Percentiles rank a stretch among this genome's conserved stretches.
phyloP scores from a whole-genome alignment of 2,113 vertebrate genomes.

The Ramphastos sulfuratus region DNA sequence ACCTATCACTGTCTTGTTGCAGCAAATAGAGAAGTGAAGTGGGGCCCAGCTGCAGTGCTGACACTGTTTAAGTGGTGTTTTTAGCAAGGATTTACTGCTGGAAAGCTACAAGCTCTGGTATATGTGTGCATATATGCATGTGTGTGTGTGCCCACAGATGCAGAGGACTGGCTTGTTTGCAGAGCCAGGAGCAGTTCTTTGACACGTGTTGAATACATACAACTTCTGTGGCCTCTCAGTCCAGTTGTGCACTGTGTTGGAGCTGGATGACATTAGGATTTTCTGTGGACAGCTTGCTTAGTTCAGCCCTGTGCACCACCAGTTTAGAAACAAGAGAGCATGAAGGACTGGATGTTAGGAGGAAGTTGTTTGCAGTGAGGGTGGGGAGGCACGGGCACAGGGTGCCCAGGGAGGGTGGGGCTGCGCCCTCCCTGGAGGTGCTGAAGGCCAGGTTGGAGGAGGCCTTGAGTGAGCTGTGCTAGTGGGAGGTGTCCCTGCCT shows the following conservation, averaged over 20 bases:
- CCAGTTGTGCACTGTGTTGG: neutral
- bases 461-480: too few relatives aligned
- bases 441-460: too few relatives aligned
- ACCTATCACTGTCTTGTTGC: neutral
- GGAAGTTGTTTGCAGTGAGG: too few relatives aligned
- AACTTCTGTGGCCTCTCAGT: neutral
- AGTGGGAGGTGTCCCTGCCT: too few relatives aligned
- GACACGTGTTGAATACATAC: rapidly evolving
- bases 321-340: neutral
- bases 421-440: too few relatives aligned
- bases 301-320: neutral
- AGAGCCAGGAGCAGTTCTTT: neutral
- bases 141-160: too few relatives aligned
- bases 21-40: neutral
- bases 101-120: neutral
- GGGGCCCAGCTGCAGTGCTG: rapidly evolving
- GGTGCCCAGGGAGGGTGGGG: too few relatives aligned
- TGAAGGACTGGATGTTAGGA: neutral
- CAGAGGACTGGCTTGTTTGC: neutral
- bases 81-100: neutral
- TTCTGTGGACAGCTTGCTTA: neutral
- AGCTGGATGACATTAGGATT: neutral
- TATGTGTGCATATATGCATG: neutral
- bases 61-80: neutral
- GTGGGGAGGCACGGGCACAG: too few relatives aligned